Evolutionary conservation across 2,888 invertebrate species (phyloP), one percentile per base, ranked within the genome.

Genomic region (Hoplodrina ambigua): DNA sequence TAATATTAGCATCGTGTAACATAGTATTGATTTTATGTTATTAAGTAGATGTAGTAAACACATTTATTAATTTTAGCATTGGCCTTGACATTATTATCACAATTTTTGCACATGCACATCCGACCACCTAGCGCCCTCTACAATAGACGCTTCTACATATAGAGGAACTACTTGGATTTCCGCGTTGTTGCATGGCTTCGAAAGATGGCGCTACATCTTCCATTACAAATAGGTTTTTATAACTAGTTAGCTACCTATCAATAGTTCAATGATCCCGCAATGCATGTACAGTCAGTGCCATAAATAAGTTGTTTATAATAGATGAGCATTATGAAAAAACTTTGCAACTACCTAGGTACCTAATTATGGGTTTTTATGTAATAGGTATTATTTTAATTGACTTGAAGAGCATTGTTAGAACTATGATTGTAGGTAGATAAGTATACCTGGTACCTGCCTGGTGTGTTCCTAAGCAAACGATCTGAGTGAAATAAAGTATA

Each of bases 11-110:
- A 68, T 41, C 8, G 19, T 72, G n/a, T 44, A 66, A 57, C 15
- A 44, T 33, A 46, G 52, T 25, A 66, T 62, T 46, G 30, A 65
- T 67, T 65, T 81, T 71, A 52, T 50, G 56, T 65, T 60, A 78
- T 65, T 69, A 72, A 8, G 50, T 58, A 63, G 63, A 60, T 57
- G 57, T 66, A 80, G 19, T 69, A 68, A 64, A 69, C 61, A 62
- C 65, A 78, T 71, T 54, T 69, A 77, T 70, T 69, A 69, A 80
- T 81, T 82, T 86, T 89, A 91, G 88, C 91, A 90, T 88, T 94
- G 94, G 93, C 95, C 95, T 95, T 95, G 95, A 94, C 95, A 94
- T 94, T 92, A 92, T 89, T 92, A 92, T 91, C 90, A 90, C 87
- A 88, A 91, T 90, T 91, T 88, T 92, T 88, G 92, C 92, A 93